phyloP scores from a whole-genome alignment of 2,888 invertebrate species.

The Cepaea hortensis region DNA sequence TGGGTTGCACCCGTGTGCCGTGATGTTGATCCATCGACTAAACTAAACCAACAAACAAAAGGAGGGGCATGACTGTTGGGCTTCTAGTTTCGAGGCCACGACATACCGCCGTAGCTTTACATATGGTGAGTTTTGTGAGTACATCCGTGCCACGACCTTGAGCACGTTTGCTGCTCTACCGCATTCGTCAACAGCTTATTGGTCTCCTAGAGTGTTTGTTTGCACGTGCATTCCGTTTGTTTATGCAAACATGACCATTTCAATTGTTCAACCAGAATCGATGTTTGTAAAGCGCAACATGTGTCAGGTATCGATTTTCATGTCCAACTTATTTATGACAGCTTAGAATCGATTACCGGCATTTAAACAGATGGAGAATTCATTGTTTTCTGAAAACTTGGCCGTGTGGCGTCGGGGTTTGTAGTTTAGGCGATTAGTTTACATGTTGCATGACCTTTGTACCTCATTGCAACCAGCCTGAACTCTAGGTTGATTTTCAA shows the following conservation, averaged over 20 bases:
- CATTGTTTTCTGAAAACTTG: neutral
- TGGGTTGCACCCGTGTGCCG: too few relatives aligned
- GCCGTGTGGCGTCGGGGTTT: too few relatives aligned
- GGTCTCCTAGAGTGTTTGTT: neutral
- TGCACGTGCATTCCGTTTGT: neutral
- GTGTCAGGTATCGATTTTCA: neutral
- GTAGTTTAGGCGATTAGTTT: too few relatives aligned
- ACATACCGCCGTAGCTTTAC: too few relatives aligned
- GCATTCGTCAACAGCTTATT: neutral
- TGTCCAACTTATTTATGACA: constrained; percentile 2
- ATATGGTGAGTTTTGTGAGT: too few relatives aligned
- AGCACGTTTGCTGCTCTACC: neutral
- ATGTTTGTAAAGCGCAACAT: neutral
- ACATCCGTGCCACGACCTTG: neutral
- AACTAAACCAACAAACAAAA: too few relatives aligned
- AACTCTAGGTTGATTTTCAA: too few relatives aligned
- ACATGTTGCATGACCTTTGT: too few relatives aligned
- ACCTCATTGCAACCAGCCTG: neutral
- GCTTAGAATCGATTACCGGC: neutral
- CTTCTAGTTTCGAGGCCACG: too few relatives aligned
- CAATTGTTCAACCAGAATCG: neutral
- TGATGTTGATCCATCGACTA: too few relatives aligned
- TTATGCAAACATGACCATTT: neutral
- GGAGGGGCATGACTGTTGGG: too few relatives aligned
- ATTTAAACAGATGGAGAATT: neutral